Conservation (phyloP, 2,113 vertebrate species). For the Ifrita kowaldi region DNA sequence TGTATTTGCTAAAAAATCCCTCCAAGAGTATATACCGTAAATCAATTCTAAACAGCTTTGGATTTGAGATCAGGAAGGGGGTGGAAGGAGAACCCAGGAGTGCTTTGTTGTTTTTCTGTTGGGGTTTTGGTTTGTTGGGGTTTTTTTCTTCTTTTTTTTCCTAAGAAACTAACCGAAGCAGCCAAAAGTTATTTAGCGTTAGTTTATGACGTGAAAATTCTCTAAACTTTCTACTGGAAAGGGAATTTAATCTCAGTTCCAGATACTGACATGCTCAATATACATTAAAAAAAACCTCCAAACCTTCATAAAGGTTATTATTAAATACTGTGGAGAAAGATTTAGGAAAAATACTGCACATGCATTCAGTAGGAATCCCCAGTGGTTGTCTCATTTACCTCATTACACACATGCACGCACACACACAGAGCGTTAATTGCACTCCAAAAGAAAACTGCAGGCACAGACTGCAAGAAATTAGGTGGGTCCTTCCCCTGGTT, state of each 20-base stretch:
- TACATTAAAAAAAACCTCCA: background rate
- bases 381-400: conserved; percentile 26
- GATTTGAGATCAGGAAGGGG: background rate
- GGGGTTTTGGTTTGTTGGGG: background rate
- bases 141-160: fast-evolving
- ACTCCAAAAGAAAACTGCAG: conserved; percentile 37
- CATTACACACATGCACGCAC: background rate
- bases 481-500: background rate
- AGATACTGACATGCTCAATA: conserved; percentile 1
- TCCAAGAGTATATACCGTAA: background rate
- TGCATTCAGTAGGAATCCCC: conserved; percentile 5
- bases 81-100: background rate
- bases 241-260: background rate
- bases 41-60: conserved; percentile 3
- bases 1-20: background rate
- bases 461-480: conserved; percentile 7
- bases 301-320: background rate
- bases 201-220: conserved; percentile 45
- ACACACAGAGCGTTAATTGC: conserved; percentile 45
- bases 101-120: background rate
- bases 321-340: conserved; percentile 14
- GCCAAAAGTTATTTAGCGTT: background rate
- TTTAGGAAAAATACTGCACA: conserved; percentile 41
- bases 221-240: background rate
- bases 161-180: background rate